Evolutionary conservation across 2,888 invertebrate species (phyloP), one percentile per base, ranked within the genome.

Genomic region (Stramonita haemastoma): DNA sequence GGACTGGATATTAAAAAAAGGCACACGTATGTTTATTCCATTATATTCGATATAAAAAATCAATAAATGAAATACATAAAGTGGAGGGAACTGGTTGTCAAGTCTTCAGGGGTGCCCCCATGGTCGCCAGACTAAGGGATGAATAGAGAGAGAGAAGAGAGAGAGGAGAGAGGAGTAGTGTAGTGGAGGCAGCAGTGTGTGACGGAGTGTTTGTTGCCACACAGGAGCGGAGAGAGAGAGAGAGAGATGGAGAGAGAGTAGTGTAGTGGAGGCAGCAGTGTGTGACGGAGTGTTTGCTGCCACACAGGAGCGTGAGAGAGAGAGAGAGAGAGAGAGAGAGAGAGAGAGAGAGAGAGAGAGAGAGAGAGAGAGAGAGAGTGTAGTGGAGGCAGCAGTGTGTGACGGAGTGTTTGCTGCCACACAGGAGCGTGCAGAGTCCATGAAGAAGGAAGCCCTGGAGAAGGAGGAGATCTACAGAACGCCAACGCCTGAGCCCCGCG

Each of bases 401-500:
- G 73, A 60, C 15, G 13, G 13, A 2, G 1, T 15, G 26, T 46
- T 17, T 84, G 32, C 56, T 85, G 85, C 19, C n/a, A 32, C 17
- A 15, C 87, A 92, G 92, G 90, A 89, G 19, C 77, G 46, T 19
- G 88, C 90, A 81, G 90, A 92, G 86, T 87, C 29, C 32, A 91
- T 89, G 56, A 92, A 91, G 60, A 90, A 92, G 83, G 87, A 81
- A 36, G 91, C 91, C 1, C 90, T 91, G 87, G 91, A 92, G 66
- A 90, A 91, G 79, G 94, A 95, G 91, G 93, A 94, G 60, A 95
- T 96, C 60, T 96, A 94, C 91, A 93, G 90, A 19, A 95, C 95
- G 5, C 94, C 95, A 0, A 95, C 95, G 17, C 95, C 95, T 0
- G 92, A 92, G 26, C 93, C 95, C 17, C 92, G 92, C 11, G 87